These are phyloP conservation scores for Neostethus bicornis DNA, from an alignment of 2,797 vertebrate genomes.

Conservation along the genomic window DNA sequence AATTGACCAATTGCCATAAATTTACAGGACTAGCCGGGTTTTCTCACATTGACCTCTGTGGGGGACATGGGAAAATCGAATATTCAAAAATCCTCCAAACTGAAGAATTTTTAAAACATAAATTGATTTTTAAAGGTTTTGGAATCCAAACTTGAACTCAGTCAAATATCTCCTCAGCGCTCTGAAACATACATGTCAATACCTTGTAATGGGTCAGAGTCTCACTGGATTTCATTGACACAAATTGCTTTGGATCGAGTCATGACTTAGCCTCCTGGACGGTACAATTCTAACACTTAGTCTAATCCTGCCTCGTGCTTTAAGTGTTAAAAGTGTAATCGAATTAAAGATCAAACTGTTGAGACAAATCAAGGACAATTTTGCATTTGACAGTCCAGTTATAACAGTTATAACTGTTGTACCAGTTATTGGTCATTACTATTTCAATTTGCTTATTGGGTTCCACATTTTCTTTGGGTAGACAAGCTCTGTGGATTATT, in stretches of 20 bases:
- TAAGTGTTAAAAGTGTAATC: conserved; percentile 69
- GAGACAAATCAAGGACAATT: conserved; percentile 56
- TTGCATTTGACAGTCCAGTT: conserved; percentile 31
- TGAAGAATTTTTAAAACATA: not conserved
- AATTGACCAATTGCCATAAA: not conserved
- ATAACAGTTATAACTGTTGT: too few relatives aligned
- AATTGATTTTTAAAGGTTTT: not conserved
- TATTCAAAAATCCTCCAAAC: not conserved
- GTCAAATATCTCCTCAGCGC: not conserved
- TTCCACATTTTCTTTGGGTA: conserved; percentile 8
- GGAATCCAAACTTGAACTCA: not conserved
- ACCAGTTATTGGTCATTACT: conserved; percentile 57
- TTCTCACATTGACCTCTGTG: conserved; percentile 25
- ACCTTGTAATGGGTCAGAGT: conserved; percentile 25
- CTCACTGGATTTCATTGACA: conserved; percentile 67
- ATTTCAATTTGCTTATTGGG: conserved; percentile 28
- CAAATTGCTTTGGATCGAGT: conserved; percentile 71
- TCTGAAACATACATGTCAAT: conserved; percentile 8
- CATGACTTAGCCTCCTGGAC: conserved; percentile 71
- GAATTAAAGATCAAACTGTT: conserved; percentile 69
- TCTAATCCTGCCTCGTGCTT: conserved; percentile 69
- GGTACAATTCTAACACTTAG: conserved; percentile 58
- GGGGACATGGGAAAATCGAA: conserved; percentile 13
- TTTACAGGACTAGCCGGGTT: conserved; percentile 15
- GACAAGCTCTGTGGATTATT: conserved; percentile 3